Base-by-base conservation (phyloP, 2,888 invertebrate species). In the Hemithea aestivaria region DNA sequence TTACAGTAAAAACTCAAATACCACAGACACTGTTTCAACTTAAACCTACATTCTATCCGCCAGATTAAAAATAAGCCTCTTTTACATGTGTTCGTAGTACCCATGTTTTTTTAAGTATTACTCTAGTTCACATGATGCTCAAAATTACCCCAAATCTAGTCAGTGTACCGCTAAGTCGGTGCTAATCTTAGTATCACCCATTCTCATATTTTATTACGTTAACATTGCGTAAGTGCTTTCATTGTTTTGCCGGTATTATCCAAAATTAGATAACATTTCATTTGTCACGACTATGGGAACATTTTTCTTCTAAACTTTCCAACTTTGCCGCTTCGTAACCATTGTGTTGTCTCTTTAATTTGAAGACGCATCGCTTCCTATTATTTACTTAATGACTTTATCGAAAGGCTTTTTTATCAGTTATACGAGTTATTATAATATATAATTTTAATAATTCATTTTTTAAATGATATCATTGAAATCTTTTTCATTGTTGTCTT, bases 191-290 rank as follows among this genome's bases (percentile, higher is more conserved):
- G 37, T 40, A 50, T 48, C 47, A 43, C 30, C 6, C 20, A 24
- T 37, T 34, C 44, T 23, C 33, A 45, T 27, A 36, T 40, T 41
- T 40, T 33, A 45, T 48, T 48, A 48, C 48, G 40, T 35, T 34
- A 27, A 11, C 20, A 38, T 52, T 45, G 36, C 49, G 41, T 46
- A 50, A 53, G 22, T 36, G 56, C 64, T 62, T 66, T 69, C 75
- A 77, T 80, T 83, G 80, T 81, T 71, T 70, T 62, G 65, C 58
- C 38, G 45, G 54, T 62, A 71, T 78, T 70, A 70, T 62, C 69
- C 62, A 51, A 70, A 81, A 78, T 79, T 69, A 79, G 74, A 80
- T 80, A 80, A 77, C 68, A 62, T 65, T 68, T 65, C 51, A 56
- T 65, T 61, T 69, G 68, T 71, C 68, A 64, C 63, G 65, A 66